Conservation (phyloP, 2,797 vertebrate species). For the Gambusia yucatana region DNA sequence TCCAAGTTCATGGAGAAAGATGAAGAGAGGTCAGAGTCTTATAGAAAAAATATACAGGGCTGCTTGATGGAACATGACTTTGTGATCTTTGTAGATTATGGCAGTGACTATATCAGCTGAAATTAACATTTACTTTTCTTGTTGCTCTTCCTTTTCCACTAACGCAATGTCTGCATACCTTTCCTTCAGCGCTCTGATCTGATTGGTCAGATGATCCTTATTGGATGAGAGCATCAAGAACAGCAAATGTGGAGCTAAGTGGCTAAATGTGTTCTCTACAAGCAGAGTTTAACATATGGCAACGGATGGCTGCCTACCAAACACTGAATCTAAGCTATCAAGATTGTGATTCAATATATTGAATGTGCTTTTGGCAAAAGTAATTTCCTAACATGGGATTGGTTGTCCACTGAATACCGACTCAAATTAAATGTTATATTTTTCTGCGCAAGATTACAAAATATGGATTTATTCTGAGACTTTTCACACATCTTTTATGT, state of each 20-base stretch:
- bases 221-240: constrained; percentile 27
- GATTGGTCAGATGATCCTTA: constrained; percentile 21
- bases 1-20: constrained; percentile 31
- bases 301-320: background rate
- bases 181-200: background rate
- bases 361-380: background rate
- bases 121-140: background rate
- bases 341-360: background rate
- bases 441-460: background rate
- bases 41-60: background rate
- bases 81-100: background rate
- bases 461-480: background rate
- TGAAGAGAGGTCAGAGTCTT: constrained; percentile 24
- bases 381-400: background rate
- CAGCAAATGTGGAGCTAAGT: background rate
- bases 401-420: background rate
- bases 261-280: background rate
- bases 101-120: background rate
- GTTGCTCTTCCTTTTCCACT: background rate
- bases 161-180: background rate
- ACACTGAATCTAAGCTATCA: background rate
- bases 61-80: background rate
- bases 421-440: background rate
- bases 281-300: background rate
- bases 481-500: background rate